Evolutionary conservation across 2,888 invertebrate species (phyloP), one percentile per base, ranked within the genome.

Genomic region (Catocala fraxini): DNA sequence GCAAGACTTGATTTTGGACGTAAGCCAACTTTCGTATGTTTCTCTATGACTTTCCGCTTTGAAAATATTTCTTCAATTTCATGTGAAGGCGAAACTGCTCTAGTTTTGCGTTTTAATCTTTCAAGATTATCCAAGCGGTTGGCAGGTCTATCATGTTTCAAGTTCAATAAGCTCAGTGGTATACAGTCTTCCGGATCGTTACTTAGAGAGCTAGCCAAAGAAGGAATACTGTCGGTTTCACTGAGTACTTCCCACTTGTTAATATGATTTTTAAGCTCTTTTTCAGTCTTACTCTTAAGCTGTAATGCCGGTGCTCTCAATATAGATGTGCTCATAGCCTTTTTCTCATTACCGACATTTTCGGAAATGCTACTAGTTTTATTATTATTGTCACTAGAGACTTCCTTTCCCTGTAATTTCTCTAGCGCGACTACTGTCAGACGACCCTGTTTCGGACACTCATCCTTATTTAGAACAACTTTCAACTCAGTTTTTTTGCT

Each of bases 391-490:
- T 88, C 86, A 51, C 72, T 65, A 9, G 80, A 64, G 35, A 89
- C 58, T 46, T 90, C 89, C 81, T 93, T 95, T 1, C 94, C 95
- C 85, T 96, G 96, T 62, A 96, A 81, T 67, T 95, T 95, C 81
- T 96, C 96, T 42, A 96, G 85, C 11, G 96, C 95, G 11, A 96
- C 95, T 5, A 96, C 95, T 6, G 96, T 95, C 7, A 96, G 84
- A 4, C 95, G 89, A 2, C 95, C 95, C 78, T 93, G 93, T 78
- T 91, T 93, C 4, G 93, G 93, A 75, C 94, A 91, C 45, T 94
- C 94, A 0, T 94, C 94, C 79, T 94, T 94, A 71, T 94, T 94
- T 51, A 94, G 73, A n/a, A 94, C 84, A 1, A 94, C 88, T 86
- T 94, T 94, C 0, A 94, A 82, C 78, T 94, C 94, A 1, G 90